phyloP scores from a whole-genome alignment of 2,888 invertebrate genomes.

The Drosophila paranaensis region DNA sequence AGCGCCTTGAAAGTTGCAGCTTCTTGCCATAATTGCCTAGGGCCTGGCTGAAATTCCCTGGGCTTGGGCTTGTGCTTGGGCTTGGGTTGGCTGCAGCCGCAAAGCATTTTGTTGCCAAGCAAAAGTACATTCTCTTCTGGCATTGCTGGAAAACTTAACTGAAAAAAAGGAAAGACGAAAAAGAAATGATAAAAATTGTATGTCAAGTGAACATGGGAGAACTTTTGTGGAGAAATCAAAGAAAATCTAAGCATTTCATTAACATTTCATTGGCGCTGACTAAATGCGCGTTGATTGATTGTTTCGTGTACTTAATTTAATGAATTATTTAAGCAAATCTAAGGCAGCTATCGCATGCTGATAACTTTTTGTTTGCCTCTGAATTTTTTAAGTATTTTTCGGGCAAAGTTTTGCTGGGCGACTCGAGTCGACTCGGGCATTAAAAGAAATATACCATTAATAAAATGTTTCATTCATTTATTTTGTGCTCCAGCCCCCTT shows the following conservation, averaged over 20 bases:
- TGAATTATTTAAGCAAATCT: constrained; percentile 77
- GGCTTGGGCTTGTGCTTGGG: constrained; percentile 23
- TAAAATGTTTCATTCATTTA: constrained; percentile 74
- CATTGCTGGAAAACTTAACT: background rate
- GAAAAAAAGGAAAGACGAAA: background rate
- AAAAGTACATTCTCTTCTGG: constrained; percentile 5
- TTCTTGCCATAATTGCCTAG: constrained; percentile 56
- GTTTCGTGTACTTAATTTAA: constrained; percentile 79
- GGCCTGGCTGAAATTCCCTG: constrained; percentile 45
- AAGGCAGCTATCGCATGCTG: constrained; percentile 50
- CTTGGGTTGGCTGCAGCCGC: constrained; percentile 29
- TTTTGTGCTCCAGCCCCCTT: constrained; percentile 42
- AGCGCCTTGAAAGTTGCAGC: constrained; percentile 42
- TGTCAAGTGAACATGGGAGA: constrained; percentile 6
- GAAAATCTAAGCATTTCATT: constrained; percentile 64
- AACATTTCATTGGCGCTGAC: constrained; percentile 58
- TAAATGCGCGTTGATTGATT: constrained; percentile 78
- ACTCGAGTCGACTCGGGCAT: constrained; percentile 20
- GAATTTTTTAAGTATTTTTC: constrained; percentile 55
- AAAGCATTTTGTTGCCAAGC: constrained; percentile 33
- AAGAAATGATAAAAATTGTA: background rate
- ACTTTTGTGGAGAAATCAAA: constrained; percentile 37
- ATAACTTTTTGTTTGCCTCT: constrained; percentile 59
- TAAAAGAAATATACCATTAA: constrained; percentile 66
- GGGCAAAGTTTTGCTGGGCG: constrained; percentile 38